Base-by-base conservation (phyloP, 2,797 vertebrate species). In the Hoplostethus atlanticus region DNA sequence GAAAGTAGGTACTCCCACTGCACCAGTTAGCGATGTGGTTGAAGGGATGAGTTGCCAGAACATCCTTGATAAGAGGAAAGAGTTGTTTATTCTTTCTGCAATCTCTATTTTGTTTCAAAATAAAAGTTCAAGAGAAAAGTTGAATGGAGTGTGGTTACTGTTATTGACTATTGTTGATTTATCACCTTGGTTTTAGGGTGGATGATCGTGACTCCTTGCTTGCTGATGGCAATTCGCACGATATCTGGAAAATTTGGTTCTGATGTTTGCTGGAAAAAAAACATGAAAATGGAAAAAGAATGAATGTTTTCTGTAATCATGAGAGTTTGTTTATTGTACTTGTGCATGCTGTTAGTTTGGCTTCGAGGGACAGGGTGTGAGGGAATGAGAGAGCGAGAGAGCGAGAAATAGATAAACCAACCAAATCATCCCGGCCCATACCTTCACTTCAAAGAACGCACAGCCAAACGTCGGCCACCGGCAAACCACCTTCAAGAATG, bases 361-460 rank as follows among this genome's bases (percentile, higher is more conserved):
- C 42, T 61, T 36, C 2, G 46, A 34, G 47, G 36, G 65, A 65
- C 15, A 73, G 31, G 50, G 15, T 25, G 31, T 34, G 48, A 73
- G 40, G 1, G 38, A 47, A 56, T 17, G 40, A 64, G 17, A 30
- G 31, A 47, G 25, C 11, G n/a, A 63, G 11, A 40, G 4, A 13
- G 6, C 16, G 15, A 60, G 40, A 42, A 25, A 85, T 63, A 72
- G 73, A 71, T 28, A 34, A 54, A 7, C 16, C 12, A 48, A 58
- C 30, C n/a, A 21, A 55, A 68, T 6, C n/a, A 4, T 55, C 36
- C 47, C 11, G 38, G 30, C 15, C n/a, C 57, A 69, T 89, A 99
- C 98, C 97, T 98, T 99, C 81, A 98, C 98, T 81, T 98, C 96
- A 44, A 99, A 99, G 90, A 99, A 99, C 3, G 98, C 96, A 40